phyloP scores from a whole-genome alignment of 2,888 invertebrate genomes.

The Phanerotoma sp. region DNA sequence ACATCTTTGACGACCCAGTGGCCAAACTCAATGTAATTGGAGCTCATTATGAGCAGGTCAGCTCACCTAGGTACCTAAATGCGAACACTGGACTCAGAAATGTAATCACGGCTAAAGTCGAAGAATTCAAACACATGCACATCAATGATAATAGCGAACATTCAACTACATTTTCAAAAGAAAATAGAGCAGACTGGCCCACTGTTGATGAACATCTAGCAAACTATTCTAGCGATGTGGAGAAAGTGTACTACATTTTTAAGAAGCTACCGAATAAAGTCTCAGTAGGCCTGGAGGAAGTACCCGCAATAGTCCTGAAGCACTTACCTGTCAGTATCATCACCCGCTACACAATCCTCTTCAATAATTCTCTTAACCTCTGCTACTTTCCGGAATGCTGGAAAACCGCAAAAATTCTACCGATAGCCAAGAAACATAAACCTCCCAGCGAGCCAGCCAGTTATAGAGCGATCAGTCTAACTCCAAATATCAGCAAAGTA shows the following conservation, averaged over 20 bases:
- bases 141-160: not conserved
- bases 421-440: slow-evolving; percentile 29
- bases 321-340: slow-evolving; percentile 16
- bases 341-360: not conserved
- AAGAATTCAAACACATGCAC: not conserved
- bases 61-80: slow-evolving; percentile 19
- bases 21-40: slow-evolving; percentile 26
- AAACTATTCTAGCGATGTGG: not conserved
- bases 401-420: slow-evolving; percentile 28
- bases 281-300: slow-evolving; percentile 21
- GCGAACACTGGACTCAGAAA: not conserved
- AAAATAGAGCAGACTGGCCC: not conserved
- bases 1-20: not conserved
- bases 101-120: not conserved
- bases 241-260: slow-evolving; percentile 1
- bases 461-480: slow-evolving; percentile 15
- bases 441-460: slow-evolving; percentile 16
- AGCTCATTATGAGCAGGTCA: slow-evolving; percentile 23
- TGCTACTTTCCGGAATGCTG: slow-evolving; percentile 25
- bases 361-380: slow-evolving; percentile 24
- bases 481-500: slow-evolving; percentile 12
- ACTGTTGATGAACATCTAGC: not conserved
- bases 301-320: slow-evolving; percentile 25
- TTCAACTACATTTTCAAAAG: not conserved
- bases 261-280: slow-evolving; percentile 26